phyloP scores from a whole-genome alignment of 1,140 invertebrate species.

The Globodera rostochiensis region DNA sequence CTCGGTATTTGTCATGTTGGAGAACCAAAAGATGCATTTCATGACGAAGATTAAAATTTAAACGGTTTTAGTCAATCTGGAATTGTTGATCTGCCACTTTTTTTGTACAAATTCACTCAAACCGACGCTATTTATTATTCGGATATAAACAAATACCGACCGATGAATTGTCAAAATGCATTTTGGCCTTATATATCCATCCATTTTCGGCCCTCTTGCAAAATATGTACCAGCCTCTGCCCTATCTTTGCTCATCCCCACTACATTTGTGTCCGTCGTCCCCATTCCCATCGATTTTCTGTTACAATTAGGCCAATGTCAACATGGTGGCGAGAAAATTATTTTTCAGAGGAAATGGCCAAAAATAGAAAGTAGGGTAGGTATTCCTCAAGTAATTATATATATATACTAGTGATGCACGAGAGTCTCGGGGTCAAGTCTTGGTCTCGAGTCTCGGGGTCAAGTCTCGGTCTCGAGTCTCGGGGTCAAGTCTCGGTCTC shows the following conservation, averaged over 20 bases:
- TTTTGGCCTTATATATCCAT: neutral
- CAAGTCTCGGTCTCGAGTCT: too few species aligned
- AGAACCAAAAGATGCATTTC: neutral
- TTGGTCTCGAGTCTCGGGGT: too few species aligned
- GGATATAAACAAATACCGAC: too few species aligned
- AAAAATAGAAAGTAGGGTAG: neutral
- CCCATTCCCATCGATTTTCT: neutral
- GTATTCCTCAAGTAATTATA: too few species aligned
- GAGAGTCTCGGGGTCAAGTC: too few species aligned
- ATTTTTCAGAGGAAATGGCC: neutral
- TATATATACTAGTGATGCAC: too few species aligned
- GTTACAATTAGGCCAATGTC: conserved; percentile 1
- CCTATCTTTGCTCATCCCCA: neutral
- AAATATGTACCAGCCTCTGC: neutral
- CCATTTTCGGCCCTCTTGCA: neutral
- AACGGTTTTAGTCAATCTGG: neutral
- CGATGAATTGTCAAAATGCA: neutral
- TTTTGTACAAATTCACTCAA: neutral
- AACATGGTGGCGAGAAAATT: neutral
- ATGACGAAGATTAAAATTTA: neutral
- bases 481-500: too few species aligned
- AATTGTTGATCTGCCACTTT: neutral
- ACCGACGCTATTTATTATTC: too few species aligned
- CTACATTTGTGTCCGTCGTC: neutral
- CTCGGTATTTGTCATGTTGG: neutral